phyloP scores from a whole-genome alignment of 2,888 invertebrate species.

The Gnatocerus cornutus region DNA sequence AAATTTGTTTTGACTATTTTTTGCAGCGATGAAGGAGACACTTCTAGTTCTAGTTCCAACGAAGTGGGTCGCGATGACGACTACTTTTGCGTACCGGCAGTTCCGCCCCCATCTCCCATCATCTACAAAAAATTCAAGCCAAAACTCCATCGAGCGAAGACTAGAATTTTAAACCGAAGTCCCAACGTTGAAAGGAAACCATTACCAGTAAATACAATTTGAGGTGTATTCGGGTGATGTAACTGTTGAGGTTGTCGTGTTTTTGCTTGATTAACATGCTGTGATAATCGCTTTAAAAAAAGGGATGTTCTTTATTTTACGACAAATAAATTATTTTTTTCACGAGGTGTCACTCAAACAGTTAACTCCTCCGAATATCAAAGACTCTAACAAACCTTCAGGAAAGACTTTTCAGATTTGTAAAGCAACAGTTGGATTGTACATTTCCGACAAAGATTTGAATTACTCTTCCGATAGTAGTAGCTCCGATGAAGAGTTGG shows the following conservation, averaged over 20 bases:
- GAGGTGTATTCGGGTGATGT: conserved; percentile 27
- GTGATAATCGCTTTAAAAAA: conserved; percentile 34
- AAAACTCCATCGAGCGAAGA: conserved; percentile 51
- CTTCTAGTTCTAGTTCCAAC: conserved; percentile 80
- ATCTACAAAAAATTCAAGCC: conserved; percentile 69
- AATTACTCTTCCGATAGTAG: conserved; percentile 53
- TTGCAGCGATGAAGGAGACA: conserved; percentile 85
- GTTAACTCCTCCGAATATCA: conserved; percentile 35
- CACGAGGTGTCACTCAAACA: conserved; percentile 25
- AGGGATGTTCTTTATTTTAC: conserved; percentile 3
- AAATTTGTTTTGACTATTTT: conserved; percentile 26
- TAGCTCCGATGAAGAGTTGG: conserved; percentile 40
- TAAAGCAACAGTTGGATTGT: conserved; percentile 75
- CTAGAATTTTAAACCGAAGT: conserved; percentile 63
- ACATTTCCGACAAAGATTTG: conserved; percentile 61
- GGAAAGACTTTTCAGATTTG: conserved; percentile 71
- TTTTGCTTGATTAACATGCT: conserved; percentile 34
- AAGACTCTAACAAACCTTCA: conserved; percentile 12
- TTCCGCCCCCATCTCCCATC: conserved; percentile 83
- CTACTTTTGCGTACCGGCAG: conserved; percentile 70
- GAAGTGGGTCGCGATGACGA: conserved; percentile 68
- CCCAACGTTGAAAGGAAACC: conserved; percentile 73
- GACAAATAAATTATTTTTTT: conserved; percentile 10
- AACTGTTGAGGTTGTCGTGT: conserved; percentile 23
- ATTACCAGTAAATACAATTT: conserved; percentile 71